These are phyloP conservation scores for Stenolophus ochropezus DNA, from an alignment of 2,888 invertebrate species.

Conservation along the genomic window DNA sequence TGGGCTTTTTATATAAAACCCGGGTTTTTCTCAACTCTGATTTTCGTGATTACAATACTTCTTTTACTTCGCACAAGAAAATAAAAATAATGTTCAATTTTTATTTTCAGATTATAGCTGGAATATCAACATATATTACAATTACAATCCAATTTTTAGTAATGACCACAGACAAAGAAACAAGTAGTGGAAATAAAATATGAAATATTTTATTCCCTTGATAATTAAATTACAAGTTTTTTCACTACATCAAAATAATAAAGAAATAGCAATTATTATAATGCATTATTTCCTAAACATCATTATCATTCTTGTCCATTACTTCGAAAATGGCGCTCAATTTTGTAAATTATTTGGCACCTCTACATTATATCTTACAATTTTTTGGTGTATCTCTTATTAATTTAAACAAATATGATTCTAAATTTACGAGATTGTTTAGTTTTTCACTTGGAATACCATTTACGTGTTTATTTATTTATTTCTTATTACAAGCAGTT, in stretches of 20 bases:
- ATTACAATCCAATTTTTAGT: slow-evolving; percentile 21
- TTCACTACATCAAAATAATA: not conserved
- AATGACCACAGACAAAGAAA: not conserved
- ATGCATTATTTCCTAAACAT: not conserved
- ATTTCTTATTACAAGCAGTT: not conserved
- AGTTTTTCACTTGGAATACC: not conserved
- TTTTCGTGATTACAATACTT: too few species aligned
- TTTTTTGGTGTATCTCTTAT: not conserved
- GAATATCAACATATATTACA: not conserved
- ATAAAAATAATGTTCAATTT: too few species aligned
- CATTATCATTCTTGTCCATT: not conserved
- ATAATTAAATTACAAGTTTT: not conserved
- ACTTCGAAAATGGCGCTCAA: not conserved
- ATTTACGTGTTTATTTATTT: not conserved
- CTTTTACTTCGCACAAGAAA: too few species aligned
- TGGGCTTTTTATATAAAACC: too few species aligned
- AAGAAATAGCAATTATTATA: not conserved
- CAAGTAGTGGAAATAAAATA: not conserved
- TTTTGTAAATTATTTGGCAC: slow-evolving; percentile 2
- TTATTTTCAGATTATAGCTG: slow-evolving; percentile 21
- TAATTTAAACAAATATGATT: not conserved
- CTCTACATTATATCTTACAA: slow-evolving; percentile 1
- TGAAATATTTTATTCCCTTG: not conserved
- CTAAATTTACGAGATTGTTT: not conserved
- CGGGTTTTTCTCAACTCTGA: too few species aligned